phyloP scores from a whole-genome alignment of 2,113 vertebrate genomes.

The Corynorhinus townsendii region DNA sequence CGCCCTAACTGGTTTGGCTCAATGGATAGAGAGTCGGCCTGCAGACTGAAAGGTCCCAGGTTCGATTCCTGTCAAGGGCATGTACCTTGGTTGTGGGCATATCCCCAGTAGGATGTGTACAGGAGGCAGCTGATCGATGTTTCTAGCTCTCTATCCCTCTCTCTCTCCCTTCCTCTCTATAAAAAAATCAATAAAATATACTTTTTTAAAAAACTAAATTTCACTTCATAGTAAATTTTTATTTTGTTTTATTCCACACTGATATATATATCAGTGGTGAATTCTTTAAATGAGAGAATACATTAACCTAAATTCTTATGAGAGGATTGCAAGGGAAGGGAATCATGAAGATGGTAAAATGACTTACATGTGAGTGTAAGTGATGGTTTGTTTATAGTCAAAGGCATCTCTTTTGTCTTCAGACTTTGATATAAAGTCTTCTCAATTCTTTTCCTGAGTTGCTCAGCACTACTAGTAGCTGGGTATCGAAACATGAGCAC shows the following conservation, averaged over 20 bases:
- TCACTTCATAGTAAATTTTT: not conserved
- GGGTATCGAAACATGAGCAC: slow-evolving; percentile 67
- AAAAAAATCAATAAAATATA: too few relatives aligned
- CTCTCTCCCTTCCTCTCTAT: too few relatives aligned
- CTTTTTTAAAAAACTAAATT: not conserved
- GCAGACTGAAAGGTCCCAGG: too few relatives aligned
- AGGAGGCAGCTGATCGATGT: too few relatives aligned
- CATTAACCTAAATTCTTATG: not conserved
- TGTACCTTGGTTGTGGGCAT: too few relatives aligned
- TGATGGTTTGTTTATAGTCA: slow-evolving; percentile 60
- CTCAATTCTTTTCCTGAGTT: slow-evolving; percentile 60
- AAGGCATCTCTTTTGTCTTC: slow-evolving; percentile 53
- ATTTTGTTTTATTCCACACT: not conserved
- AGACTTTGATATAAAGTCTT: slow-evolving; percentile 52
- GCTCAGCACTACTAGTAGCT: slow-evolving; percentile 27
- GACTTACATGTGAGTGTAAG: slow-evolving; percentile 68
- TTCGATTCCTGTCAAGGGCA: too few relatives aligned
- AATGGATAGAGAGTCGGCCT: too few relatives aligned
- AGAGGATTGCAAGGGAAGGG: not conserved
- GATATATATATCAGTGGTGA: not conserved
- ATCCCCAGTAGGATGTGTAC: too few relatives aligned
- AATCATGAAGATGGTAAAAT: not conserved
- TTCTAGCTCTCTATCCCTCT: too few relatives aligned
- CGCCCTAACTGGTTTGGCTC: too few relatives aligned
- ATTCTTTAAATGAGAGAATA: slow-evolving; percentile 10